Evolutionary conservation across 2,888 invertebrate species (phyloP).

Genomic region (Melanostoma mellinum): DNA sequence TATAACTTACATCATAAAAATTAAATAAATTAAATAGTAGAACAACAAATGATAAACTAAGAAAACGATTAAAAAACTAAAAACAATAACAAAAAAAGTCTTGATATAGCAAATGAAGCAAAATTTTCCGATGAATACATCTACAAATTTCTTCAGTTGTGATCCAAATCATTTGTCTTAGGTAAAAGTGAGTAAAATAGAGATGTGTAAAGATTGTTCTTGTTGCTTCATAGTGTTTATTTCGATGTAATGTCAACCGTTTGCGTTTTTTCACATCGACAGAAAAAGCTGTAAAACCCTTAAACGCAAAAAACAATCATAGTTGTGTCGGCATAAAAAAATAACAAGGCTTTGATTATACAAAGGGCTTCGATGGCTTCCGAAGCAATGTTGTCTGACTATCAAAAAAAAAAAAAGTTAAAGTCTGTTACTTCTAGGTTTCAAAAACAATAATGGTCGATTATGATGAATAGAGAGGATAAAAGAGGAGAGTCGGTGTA

Average conservation of each 20-base stretch:
- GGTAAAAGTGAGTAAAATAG: conserved; percentile 18
- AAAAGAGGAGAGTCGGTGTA: not conserved
- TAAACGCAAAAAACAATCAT: too few relatives aligned
- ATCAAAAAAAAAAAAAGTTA: too few relatives aligned
- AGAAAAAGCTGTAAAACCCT: too few relatives aligned
- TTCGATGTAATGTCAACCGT: too few relatives aligned
- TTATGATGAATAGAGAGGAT: not conserved
- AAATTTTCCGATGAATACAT: conserved; percentile 42
- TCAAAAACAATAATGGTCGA: too few relatives aligned
- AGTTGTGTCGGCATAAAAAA: too few relatives aligned
- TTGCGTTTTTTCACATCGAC: too few relatives aligned
- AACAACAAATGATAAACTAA: not conserved
- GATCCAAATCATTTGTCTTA: conserved; percentile 19
- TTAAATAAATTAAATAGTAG: conserved; percentile 34
- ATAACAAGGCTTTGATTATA: too few relatives aligned
- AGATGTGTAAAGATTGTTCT: conserved; percentile 4
- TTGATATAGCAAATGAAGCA: conserved; percentile 42
- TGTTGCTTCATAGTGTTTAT: not conserved
- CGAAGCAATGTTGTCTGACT: too few relatives aligned
- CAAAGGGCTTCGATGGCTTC: too few relatives aligned
- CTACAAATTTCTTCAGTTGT: conserved; percentile 55
- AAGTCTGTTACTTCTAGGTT: too few relatives aligned
- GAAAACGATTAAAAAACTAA: not conserved
- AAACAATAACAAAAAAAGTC: conserved; percentile 21
- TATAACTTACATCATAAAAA: conserved; percentile 45